Conservation (phyloP, 2,113 vertebrate genomes). For the Turdus rufiventris region DNA sequence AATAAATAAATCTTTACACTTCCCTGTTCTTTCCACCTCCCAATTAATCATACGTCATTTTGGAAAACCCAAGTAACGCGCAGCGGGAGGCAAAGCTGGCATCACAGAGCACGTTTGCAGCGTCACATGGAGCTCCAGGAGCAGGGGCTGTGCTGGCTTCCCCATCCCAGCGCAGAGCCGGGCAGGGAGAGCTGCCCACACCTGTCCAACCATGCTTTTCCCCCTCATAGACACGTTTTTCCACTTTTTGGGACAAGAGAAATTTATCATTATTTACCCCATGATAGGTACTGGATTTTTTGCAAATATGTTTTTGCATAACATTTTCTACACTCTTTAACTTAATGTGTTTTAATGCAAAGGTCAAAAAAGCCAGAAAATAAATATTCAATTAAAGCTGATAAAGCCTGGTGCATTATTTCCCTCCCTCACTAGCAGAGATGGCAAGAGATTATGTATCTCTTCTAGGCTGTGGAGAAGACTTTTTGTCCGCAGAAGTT, state of each 20-base stretch:
- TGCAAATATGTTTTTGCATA: not conserved
- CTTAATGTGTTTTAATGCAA: not conserved
- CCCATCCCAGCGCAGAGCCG: fast-evolving
- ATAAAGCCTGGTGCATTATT: not conserved
- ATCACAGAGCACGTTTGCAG: fast-evolving
- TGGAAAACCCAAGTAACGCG: not conserved
- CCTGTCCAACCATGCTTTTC: no score
- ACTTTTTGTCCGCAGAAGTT: not conserved
- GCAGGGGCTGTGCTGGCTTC: not conserved
- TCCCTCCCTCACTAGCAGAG: not conserved
- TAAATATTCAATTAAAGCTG: not conserved
- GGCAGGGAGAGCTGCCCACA: fast-evolving
- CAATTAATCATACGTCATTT: conserved; percentile 31
- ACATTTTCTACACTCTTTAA: not conserved
- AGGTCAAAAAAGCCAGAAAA: not conserved
- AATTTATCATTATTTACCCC: not conserved
- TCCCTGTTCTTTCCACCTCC: conserved; percentile 60
- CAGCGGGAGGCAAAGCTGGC: conserved; percentile 12
- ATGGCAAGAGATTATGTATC: not conserved
- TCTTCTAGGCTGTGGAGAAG: not conserved
- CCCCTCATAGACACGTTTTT: not conserved
- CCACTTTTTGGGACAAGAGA: not conserved
- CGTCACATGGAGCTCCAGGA: not conserved
- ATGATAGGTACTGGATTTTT: not conserved
- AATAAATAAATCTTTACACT: conserved; percentile 66